These are phyloP conservation scores for Microctenopoma stevenorrisi DNA, from an alignment of 2,797 vertebrate species.

Conservation along the genomic window DNA sequence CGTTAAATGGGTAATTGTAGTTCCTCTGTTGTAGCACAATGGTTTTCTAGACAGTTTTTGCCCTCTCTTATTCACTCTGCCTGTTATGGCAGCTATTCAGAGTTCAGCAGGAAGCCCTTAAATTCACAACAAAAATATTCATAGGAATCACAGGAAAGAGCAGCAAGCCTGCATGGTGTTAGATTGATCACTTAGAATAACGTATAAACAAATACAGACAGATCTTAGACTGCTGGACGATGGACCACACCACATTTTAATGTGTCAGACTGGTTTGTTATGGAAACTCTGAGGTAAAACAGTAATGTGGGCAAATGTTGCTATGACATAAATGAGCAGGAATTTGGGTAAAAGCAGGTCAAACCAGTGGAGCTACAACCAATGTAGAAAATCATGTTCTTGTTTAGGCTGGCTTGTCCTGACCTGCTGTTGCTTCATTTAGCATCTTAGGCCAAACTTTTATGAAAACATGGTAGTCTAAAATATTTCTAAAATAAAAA, in stretches of 20 bases:
- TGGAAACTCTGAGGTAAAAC: constrained; percentile 40
- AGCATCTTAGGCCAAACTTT: constrained; percentile 8
- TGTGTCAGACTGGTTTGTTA: constrained; percentile 33
- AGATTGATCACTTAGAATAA: constrained; percentile 6
- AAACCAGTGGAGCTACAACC: constrained; percentile 61
- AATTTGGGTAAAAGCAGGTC: constrained; percentile 70
- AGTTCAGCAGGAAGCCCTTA: constrained; percentile 55
- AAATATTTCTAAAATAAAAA: constrained; percentile 6
- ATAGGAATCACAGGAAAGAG: constrained; percentile 47
- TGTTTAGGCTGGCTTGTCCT: constrained; percentile 24
- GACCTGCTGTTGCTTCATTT: constrained; percentile 14
- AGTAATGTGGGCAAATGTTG: constrained; percentile 23
- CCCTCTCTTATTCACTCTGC: constrained; percentile 8
- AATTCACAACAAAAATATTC: constrained; percentile 53
- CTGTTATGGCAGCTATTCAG: constrained; percentile 50
- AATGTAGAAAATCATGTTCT: constrained; percentile 53
- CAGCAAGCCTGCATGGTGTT: constrained; percentile 20
- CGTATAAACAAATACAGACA: constrained; percentile 32
- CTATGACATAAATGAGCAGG: constrained; percentile 61
- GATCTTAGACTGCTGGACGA: constrained; percentile 23
- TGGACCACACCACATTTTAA: constrained; percentile 1
- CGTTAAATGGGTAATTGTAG: constrained; percentile 4
- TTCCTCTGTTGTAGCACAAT: constrained; percentile 39
- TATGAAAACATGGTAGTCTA: background rate
- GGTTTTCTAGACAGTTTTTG: constrained; percentile 38